Conservation (phyloP, 2,797 vertebrate species). For the Myotis vivesi region DNA sequence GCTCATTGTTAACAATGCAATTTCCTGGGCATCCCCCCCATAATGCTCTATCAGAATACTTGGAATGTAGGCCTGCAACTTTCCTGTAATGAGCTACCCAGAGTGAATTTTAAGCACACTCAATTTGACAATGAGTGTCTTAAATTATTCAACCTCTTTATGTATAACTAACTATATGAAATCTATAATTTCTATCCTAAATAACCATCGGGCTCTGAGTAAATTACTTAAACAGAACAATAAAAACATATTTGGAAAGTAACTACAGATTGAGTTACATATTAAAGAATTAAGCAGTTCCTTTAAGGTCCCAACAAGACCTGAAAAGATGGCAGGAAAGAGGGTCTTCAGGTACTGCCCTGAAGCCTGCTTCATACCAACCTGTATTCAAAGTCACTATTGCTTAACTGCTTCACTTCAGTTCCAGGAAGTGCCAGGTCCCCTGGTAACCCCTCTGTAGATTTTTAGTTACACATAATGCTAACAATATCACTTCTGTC, state of each 20-base stretch:
- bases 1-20: neutral
- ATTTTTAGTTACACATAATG: neutral
- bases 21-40: neutral
- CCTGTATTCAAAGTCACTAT: neutral
- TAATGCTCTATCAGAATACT: neutral
- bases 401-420: neutral
- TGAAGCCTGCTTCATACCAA: neutral
- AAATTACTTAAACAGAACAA: neutral
- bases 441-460: neutral
- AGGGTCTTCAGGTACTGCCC: neutral
- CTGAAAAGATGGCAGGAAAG: neutral
- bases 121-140: neutral
- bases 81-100: neutral
- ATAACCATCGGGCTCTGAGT: neutral
- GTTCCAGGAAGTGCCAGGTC: neutral
- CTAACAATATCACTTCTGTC: neutral
- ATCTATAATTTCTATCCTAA: neutral
- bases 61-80: neutral
- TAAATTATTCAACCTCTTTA: neutral
- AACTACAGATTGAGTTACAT: neutral
- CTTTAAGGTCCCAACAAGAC: neutral
- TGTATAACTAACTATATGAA: neutral
- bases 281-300: neutral
- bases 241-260: neutral
- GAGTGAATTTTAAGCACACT: neutral